Evolutionary conservation across 2,113 vertebrate genomes (phyloP).

Genomic region (Electrona antarctica): DNA sequence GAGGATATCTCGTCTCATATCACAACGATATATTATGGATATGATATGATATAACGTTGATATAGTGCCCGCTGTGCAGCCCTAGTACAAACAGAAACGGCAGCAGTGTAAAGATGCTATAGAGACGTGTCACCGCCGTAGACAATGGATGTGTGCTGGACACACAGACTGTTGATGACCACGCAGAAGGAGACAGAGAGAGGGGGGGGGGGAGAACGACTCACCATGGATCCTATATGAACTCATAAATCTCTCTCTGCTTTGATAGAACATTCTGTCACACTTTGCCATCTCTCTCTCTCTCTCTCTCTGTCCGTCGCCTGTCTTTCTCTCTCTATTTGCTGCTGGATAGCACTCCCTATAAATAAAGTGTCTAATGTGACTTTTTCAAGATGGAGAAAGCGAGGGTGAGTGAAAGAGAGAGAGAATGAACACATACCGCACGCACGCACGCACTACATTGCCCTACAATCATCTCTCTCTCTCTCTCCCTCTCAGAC

Average conservation of each 20-base stretch:
- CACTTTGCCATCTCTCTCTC: slow-evolving; percentile 85
- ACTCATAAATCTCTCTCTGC: slow-evolving; percentile 87
- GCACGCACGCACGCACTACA: slow-evolving; percentile 21
- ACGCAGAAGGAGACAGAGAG: too few relatives aligned
- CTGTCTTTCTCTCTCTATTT: slow-evolving; percentile 76
- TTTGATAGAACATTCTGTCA: slow-evolving; percentile 84
- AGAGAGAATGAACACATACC: slow-evolving; percentile 7
- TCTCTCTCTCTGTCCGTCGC: slow-evolving; percentile 83
- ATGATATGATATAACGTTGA: too few relatives aligned
- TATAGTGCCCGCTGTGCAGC: too few relatives aligned
- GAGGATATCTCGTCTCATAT: too few relatives aligned
- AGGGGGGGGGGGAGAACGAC: too few relatives aligned
- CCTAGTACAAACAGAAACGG: too few relatives aligned
- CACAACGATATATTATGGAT: too few relatives aligned
- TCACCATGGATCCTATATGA: slow-evolving; percentile 87
- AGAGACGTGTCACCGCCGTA: too few relatives aligned
- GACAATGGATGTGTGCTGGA: too few relatives aligned
- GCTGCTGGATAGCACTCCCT: too few relatives aligned
- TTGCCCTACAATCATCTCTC: slow-evolving; percentile 18
- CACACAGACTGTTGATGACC: too few relatives aligned
- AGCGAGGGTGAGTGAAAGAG: slow-evolving; percentile 19
- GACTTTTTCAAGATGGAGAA: slow-evolving; percentile 79
- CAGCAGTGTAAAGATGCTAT: too few relatives aligned
- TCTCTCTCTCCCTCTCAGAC: neutral
- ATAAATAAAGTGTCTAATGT: slow-evolving; percentile 64